These are phyloP conservation scores for Conus ventricosus DNA, from an alignment of 1,140 invertebrate species.

Conservation along the genomic window DNA sequence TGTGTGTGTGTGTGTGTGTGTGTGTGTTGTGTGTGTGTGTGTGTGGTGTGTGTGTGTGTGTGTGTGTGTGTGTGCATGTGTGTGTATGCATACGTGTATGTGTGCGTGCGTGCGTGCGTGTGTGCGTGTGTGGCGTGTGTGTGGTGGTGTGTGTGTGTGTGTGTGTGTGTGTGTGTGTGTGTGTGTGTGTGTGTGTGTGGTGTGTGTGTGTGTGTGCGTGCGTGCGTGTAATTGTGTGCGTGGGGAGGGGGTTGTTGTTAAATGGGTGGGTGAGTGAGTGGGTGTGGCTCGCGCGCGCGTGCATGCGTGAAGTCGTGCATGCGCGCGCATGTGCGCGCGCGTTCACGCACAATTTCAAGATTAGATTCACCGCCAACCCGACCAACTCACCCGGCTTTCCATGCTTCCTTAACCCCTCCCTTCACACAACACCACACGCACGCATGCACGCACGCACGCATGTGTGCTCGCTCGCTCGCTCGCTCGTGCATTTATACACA, in stretches of 20 bases:
- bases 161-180: background rate
- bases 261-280: background rate
- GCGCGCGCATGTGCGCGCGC: no score
- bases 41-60: background rate
- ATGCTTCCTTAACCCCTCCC: no score
- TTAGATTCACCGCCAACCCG: no score
- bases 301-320: no score
- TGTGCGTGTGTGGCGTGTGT: background rate
- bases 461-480: background rate
- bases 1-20: background rate
- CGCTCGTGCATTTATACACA: background rate
- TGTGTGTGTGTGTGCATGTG: no score
- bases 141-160: background rate
- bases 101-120: background rate
- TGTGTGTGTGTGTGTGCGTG: background rate
- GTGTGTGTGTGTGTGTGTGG: background rate
- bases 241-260: no score
- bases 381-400: no score
- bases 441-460: slow-evolving; percentile 14
- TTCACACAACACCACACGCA: background rate
- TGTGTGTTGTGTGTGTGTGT: background rate
- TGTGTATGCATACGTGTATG: background rate
- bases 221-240: background rate
- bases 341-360: no score
- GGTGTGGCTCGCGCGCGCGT: background rate